Conservation (phyloP, 23 tunicate genomes). For the Aplidium turbinatum region DNA sequence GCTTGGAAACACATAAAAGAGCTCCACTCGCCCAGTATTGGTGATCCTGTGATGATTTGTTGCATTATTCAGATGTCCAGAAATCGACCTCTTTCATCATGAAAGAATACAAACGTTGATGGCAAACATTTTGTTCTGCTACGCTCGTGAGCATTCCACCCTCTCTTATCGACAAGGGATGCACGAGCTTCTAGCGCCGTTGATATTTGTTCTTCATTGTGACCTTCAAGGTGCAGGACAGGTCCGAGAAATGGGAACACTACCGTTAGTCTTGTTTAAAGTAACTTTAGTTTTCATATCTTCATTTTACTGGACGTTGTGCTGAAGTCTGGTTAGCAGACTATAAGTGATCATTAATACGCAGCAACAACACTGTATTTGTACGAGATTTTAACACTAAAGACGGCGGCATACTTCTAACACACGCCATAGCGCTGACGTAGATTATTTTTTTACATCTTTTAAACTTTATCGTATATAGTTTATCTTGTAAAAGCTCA, state of each 20-base stretch:
- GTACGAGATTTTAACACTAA: too few species aligned
- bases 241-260: slow-evolving; percentile 57
- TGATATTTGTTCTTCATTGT: slow-evolving; percentile 90
- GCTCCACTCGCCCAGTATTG: neutral
- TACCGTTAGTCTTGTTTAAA: slow-evolving; percentile 61
- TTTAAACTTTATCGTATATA: too few species aligned
- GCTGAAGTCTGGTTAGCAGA: too few species aligned
- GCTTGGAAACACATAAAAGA: neutral
- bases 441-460: too few species aligned
- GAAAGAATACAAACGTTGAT: slow-evolving; percentile 50
- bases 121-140: slow-evolving; percentile 79
- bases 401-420: too few species aligned
- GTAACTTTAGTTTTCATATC: too few species aligned
- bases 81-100: slow-evolving; percentile 69
- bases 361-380: too few species aligned
- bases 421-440: too few species aligned
- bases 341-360: too few species aligned
- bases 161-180: slow-evolving; percentile 92
- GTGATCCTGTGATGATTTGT: neutral
- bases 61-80: slow-evolving; percentile 71
- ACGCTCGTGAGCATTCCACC: slow-evolving; percentile 77
- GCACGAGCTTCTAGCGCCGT: slow-evolving; percentile 96
- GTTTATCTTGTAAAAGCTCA: too few species aligned
- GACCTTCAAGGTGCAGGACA: slow-evolving; percentile 88
- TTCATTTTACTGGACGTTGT: too few species aligned